Percentiles rank a stretch among this genome's conserved stretches.
These are phyloP conservation scores for Aphelenchoides bicaudatus DNA, from an alignment of 2,888 invertebrate genomes.

Conservation along the genomic window DNA sequence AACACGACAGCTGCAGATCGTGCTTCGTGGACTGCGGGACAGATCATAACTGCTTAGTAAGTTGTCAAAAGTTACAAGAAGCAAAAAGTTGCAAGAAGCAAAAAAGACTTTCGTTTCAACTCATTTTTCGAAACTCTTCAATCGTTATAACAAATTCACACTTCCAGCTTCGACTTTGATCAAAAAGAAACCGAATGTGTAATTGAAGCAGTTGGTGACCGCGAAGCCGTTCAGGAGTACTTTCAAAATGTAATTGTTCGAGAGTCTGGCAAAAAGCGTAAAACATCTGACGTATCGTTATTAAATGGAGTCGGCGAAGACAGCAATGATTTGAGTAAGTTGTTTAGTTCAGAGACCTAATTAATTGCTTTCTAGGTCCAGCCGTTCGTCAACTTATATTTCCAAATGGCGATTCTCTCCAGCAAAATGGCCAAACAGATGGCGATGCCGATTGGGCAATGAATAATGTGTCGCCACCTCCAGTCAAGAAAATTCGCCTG, in stretches of 20 bases:
- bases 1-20: constrained; percentile 3
- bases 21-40: not conserved
- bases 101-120: not conserved
- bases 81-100: not conserved
- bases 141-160: not conserved
- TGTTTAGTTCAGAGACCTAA: not conserved
- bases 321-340: not conserved
- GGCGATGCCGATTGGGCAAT: too few relatives aligned
- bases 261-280: constrained; percentile 2
- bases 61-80: not conserved
- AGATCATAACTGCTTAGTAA: constrained; percentile 14
- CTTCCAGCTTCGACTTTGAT: constrained; percentile 15
- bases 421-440: too few relatives aligned
- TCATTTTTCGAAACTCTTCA: not conserved
- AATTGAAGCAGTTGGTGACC: constrained; percentile 13
- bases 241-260: not conserved
- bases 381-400: not conserved
- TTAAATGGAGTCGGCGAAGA: not conserved
- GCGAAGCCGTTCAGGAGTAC: not conserved
- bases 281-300: not conserved
- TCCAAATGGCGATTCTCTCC: too few relatives aligned
- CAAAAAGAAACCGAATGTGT: constrained; percentile 6
- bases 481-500: not conserved
- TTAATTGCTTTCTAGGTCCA: not conserved
- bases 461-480: too few relatives aligned